Evolutionary conservation across 2,888 invertebrate species (phyloP).

Genomic region (Andrena dorsata): DNA sequence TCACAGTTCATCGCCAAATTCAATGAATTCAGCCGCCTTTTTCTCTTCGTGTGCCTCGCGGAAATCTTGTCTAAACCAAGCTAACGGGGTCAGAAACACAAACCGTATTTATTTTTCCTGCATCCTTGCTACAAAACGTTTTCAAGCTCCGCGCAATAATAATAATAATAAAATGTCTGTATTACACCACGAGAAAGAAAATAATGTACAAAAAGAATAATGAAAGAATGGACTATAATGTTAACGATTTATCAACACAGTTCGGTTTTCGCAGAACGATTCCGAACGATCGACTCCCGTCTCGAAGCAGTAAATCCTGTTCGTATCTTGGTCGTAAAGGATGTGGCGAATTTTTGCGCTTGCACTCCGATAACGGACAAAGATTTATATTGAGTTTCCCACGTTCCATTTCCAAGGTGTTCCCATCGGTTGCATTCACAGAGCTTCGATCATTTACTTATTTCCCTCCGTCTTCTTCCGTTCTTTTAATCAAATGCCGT

Average conservation of each 20-base stretch:
- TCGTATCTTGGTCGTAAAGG: conserved; percentile 15
- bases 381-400: conserved; percentile 9
- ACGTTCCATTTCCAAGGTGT: conserved; percentile 8
- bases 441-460: not conserved
- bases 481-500: conserved; percentile 1
- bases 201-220: not conserved
- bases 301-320: conserved; percentile 14
- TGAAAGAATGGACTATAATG: not conserved
- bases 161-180: no score
- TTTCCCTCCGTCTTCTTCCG: not conserved
- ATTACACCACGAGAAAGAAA: no score
- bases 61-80: no score
- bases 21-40: no score
- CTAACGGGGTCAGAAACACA: no score
- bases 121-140: no score
- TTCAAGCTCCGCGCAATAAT: no score
- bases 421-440: not conserved
- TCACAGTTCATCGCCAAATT: no score
- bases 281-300: conserved; percentile 14
- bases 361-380: conserved; percentile 1
- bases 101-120: no score
- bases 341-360: not conserved
- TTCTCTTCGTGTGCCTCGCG: no score
- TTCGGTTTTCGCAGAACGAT: conserved; percentile 12
- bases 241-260: not conserved